A percentile compares a stretch with the other conserved stretches of the same genome.
phyloP scores from a whole-genome alignment of 2,888 invertebrate species.

The Drosophila nr. perissopoda region DNA sequence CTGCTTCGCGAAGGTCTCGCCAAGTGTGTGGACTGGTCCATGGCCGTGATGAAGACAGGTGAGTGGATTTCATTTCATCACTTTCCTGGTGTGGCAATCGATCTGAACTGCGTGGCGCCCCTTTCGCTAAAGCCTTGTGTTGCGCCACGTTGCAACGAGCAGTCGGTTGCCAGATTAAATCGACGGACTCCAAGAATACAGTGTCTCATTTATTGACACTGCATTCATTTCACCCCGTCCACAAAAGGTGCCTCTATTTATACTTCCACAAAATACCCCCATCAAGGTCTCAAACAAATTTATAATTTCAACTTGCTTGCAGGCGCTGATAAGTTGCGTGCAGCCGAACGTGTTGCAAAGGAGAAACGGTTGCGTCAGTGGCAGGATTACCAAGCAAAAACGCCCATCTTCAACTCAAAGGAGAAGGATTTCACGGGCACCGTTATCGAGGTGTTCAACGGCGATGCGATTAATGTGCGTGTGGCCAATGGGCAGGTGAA shows the following conservation, averaged over 20 bases:
- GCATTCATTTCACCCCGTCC: constrained; percentile 84
- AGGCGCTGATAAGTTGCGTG: constrained; percentile 92
- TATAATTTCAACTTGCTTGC: constrained; percentile 9
- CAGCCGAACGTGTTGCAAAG: constrained; percentile 95
- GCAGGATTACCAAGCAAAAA: constrained; percentile 94
- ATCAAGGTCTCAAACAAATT: neutral
- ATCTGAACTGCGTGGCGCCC: constrained; percentile 48
- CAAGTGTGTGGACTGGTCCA: constrained; percentile 96
- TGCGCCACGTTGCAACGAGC: constrained; percentile 49
- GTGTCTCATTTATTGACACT: constrained; percentile 51
- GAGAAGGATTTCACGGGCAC: constrained; percentile 93
- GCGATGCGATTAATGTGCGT: constrained; percentile 96
- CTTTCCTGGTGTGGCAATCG: constrained; percentile 38
- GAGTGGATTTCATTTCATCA: constrained; percentile 39
- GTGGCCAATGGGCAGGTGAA: constrained; percentile 90
- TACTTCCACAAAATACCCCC: too few relatives aligned
- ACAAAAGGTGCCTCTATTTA: constrained; percentile 53
- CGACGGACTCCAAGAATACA: constrained; percentile 83
- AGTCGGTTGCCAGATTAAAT: constrained; percentile 75
- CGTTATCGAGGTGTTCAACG: constrained; percentile 96
- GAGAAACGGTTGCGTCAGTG: constrained; percentile 94
- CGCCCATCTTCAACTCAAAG: constrained; percentile 90
- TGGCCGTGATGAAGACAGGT: constrained; percentile 91
- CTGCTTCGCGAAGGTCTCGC: constrained; percentile 96
- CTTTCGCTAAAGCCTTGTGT: constrained; percentile 55